Conservation (phyloP, 2,113 vertebrate genomes). For the Abramis brama region DNA sequence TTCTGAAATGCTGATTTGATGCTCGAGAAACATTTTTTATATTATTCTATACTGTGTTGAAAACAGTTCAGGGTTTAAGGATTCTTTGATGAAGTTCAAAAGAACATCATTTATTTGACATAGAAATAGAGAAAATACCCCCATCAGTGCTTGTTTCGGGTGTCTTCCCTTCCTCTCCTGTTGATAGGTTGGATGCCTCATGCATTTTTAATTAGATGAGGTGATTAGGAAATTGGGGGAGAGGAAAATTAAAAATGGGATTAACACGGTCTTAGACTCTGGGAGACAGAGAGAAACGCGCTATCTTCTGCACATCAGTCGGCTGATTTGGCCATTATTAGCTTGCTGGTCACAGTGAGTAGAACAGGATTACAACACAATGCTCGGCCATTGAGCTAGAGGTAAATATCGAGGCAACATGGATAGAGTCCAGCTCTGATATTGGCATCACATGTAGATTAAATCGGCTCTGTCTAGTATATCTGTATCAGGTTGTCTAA, state of each 20-base stretch:
- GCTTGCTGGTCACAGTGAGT: conserved; percentile 57
- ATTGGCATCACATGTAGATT: not conserved
- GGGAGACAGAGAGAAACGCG: conserved; percentile 29
- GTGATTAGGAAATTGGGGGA: conserved; percentile 61
- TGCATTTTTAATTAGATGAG: conserved; percentile 69
- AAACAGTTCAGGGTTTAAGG: not conserved
- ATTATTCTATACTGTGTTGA: not conserved
- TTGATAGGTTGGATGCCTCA: conserved; percentile 17
- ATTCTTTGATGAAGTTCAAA: not conserved
- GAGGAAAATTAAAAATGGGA: conserved; percentile 68
- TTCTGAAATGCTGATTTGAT: not conserved
- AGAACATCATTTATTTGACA: not conserved
- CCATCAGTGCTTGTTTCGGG: not conserved
- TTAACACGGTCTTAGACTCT: conserved; percentile 62
- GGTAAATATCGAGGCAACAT: conserved; percentile 33
- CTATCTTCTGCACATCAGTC: conserved; percentile 67
- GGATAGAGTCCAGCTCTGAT: conserved; percentile 22
- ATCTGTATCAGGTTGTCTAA: not conserved
- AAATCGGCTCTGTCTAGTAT: conserved; percentile 2
- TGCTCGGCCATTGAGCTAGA: conserved; percentile 1
- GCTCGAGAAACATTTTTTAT: not conserved
- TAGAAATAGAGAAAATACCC: not conserved
- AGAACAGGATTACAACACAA: conserved; percentile 31
- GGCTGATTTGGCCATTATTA: conserved; percentile 68
- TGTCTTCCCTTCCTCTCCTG: conserved; percentile 28